These are phyloP conservation scores for Zeugodacus cucurbitae DNA, from an alignment of 1,140 invertebrate species.

Conservation along the genomic window DNA sequence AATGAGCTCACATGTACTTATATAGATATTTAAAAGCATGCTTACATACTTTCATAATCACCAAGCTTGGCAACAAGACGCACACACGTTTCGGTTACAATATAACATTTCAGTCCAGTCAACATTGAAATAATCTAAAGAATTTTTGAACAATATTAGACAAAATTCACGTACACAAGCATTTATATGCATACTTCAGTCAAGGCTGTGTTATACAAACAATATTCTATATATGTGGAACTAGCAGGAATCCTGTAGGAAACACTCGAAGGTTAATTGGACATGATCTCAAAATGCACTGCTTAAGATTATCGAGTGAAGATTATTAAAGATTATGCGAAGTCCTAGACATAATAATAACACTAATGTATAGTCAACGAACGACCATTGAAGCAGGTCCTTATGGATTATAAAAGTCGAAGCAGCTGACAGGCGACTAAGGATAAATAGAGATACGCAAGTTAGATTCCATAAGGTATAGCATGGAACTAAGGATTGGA, in stretches of 20 bases:
- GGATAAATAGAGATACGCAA: too few species aligned
- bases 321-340: too few species aligned
- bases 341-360: too few species aligned
- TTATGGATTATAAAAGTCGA: too few species aligned
- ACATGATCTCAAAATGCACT: too few species aligned
- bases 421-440: too few species aligned
- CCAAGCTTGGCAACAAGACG: neutral
- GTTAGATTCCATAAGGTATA: too few species aligned
- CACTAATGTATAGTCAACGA: too few species aligned
- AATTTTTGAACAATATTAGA: neutral
- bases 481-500: too few species aligned
- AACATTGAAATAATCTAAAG: neutral
- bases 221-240: neutral
- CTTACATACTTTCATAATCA: neutral
- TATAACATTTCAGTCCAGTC: neutral
- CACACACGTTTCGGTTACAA: neutral
- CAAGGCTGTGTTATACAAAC: neutral
- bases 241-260: neutral
- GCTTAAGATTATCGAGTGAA: too few species aligned
- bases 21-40: neutral
- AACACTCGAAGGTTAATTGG: neutral
- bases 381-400: too few species aligned
- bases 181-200: neutral
- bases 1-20: neutral
- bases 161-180: neutral